Base-by-base conservation (phyloP, 2,113 vertebrate species). In the Astur gentilis region DNA sequence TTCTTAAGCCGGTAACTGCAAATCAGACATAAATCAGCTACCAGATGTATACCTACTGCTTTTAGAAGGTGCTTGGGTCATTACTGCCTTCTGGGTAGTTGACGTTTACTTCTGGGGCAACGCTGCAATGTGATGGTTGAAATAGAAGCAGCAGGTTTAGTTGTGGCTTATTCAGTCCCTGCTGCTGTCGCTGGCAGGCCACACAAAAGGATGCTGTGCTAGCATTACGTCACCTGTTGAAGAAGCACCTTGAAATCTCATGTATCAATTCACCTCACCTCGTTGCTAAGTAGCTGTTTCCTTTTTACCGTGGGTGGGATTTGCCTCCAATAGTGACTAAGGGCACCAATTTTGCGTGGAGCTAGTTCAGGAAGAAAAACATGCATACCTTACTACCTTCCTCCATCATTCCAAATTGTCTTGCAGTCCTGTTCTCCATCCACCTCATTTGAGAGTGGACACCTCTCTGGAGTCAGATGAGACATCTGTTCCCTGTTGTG, bases 301-400 rank as follows among this genome's bases (percentile, higher is more conserved):
- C 38, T 50, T 49, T 27, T 54, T n/a, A 10, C n/a, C 9, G 1
- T 40, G 71, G 36, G 34, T 27, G 12, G 50, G 36, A 5, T 83
- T 65, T 58, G 47, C 52, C 55, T 45, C 55, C 62, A 17, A 3
- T 25, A 9, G 5, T 26, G 34, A 16, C 55, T 11, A 3, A 32
- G 25, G 45, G 17, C 52, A 11, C 38, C 32, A 2, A 2, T 65
- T 47, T 32, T 40, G 27, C 29, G 2, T 4, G 29, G 34, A 10
- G 55, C 62, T 64, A 29, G 40, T 20, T 50, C 22, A 2, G 13
- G 26, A 17, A 47, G 13, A 8, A 18, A 62, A 75, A 34, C 27
- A 4, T 2, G 3, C 15, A 0, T 16, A 7, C 22, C 25, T 60
- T 54, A 13, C 6, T 42, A 11, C 19, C 65, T 38, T 6, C 15